Evolutionary conservation across 1,140 invertebrate species (phyloP), one percentile per base, ranked within the genome.

Genomic region (Sarcophaga peregrina): DNA sequence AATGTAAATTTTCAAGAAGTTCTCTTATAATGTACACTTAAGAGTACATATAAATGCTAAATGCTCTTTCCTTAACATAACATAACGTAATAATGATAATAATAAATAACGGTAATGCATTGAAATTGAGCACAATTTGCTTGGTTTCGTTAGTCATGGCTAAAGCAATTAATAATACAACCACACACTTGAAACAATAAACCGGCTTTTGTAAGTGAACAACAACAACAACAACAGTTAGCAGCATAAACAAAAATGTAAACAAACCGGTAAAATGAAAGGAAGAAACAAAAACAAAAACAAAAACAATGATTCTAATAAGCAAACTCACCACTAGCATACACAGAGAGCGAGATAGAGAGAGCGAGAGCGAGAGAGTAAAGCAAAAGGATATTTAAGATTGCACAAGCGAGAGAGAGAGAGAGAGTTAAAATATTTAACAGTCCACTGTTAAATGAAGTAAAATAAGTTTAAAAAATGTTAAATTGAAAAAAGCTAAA

Each of bases 181-280:
- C 15, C 54, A 58, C 54, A 58, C 25, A 37, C 25, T 37, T 37
- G 25, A 37, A 37, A 37, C 25, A 37, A 37, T 37, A 37, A 37
- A 37, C 25, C 25, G 25, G 25, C 25, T 37, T 37, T 37, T 37
- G 25, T 37, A 37, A 37, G 20, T 25, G 17, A 17, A 20, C 45
- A 76, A 17, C 0, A n/a, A 76, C 3, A 78, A 78, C 48, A 48
- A 13, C 8, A 46, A 75, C 45, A 47, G 9, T 11, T 15, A 54
- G 15, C 62, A 62, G 7, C 58, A 62, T 15, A 10, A 25, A 48
- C n/a, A 17, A 17, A 17, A 78, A 78, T 78, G 75, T 78, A 78
- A 78, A 78, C 75, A 78, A 78, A 52, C 75, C 75, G 75, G 75
- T 78, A 78, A 78, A 78, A 8, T 78, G 8, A 9, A 17, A 47